These are phyloP conservation scores for Myotis davidii DNA, from an alignment of 2,113 vertebrate species.

Conservation along the genomic window DNA sequence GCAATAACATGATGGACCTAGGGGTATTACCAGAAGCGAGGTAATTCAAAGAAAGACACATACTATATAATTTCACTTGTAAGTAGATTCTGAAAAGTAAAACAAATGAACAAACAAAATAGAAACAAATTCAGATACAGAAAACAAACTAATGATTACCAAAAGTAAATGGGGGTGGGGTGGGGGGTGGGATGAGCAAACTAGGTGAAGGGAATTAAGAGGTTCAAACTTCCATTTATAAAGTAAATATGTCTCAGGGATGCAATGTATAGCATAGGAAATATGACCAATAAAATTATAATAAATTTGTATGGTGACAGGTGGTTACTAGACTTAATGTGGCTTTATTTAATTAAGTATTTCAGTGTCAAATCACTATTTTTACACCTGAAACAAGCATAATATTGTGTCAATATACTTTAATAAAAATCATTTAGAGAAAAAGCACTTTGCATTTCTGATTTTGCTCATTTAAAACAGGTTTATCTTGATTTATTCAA, in stretches of 20 bases:
- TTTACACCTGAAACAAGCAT: not conserved
- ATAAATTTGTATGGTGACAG: not conserved
- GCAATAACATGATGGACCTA: not conserved
- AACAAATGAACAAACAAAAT: not conserved
- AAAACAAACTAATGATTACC: not conserved
- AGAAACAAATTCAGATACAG: not conserved
- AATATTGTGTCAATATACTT: not conserved
- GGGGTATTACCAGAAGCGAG: not conserved
- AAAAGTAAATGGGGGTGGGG: too few relatives aligned
- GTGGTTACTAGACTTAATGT: not conserved
- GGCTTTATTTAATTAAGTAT: not conserved
- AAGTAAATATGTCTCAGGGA: not conserved
- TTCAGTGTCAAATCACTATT: not conserved
- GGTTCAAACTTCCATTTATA: not conserved
- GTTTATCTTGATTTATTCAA: conserved; percentile 11
- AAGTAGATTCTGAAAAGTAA: not conserved
- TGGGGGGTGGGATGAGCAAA: not conserved
- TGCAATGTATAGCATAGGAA: not conserved
- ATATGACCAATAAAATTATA: not conserved
- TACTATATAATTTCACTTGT: not conserved
- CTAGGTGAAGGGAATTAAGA: not conserved
- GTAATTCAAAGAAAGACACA: not conserved
- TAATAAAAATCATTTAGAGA: not conserved
- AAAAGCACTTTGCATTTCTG: not conserved
- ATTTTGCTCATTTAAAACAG: conserved; percentile 24